Base-by-base conservation (phyloP, 2,797 vertebrate genomes). In the Smutsia temminckii region DNA sequence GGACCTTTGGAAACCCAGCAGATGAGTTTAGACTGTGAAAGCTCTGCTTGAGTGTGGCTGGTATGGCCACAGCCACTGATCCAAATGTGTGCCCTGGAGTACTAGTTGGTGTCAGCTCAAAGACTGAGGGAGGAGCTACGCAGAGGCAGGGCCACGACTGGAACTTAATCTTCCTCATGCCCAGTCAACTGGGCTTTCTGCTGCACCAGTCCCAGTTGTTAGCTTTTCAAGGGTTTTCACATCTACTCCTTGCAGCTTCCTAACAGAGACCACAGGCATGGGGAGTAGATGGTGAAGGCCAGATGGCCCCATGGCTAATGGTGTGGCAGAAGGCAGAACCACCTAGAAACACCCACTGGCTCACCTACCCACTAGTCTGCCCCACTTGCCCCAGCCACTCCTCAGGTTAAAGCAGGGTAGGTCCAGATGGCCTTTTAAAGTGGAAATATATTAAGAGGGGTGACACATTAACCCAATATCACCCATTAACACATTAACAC, bases 1-100 rank as follows among this genome's bases (percentile, higher is more conserved):
- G 92, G 95, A 97, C 96, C 96, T 97, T 96, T 96, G 94, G 94
- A 97, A 96, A 95, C 84, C 80, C 68, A 97, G 84, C 90, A 93
- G 90, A 97, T 93, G 96, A 97, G 91, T 93, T 89, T 85, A 89
- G 63, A 95, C 80, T 91, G 32, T 55, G 46, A 75, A 77, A 77
- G 87, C 87, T 95, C 42, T 93, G 91, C 46, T 46, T 0, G 32
- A 89, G 89, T 74, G 74, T 1, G 5, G 74, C 79, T 87, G 84
- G 69, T 92, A 84, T 89, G 81, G 79, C 85, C 89, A 46, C 34
- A 71, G 89, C 69, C 83, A 21, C 87, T 75, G 95, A 92, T 94
- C 61, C 95, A 90, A 94, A 79, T 85, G 84, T 96, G 72, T 94
- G 95, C 94, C 95, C 91, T 89, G 61, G 89, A 93, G 92, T 59